Conservation (phyloP, 2,888 invertebrate genomes). For the Heliconius aoede region DNA sequence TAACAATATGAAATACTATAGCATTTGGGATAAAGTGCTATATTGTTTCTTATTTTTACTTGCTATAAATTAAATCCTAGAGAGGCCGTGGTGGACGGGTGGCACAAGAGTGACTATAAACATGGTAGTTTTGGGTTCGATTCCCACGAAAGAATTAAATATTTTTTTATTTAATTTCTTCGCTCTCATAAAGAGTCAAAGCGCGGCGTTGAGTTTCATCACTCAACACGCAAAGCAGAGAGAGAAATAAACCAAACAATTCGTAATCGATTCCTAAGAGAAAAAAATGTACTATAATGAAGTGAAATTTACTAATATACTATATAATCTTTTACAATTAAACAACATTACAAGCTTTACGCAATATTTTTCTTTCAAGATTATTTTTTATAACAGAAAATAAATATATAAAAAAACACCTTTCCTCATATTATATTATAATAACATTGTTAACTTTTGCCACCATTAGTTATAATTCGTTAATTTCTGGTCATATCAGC, state of each 20-base stretch:
- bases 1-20: too few species aligned
- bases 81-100: too few species aligned
- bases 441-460: neutral
- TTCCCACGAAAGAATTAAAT: too few species aligned
- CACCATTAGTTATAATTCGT: constrained; percentile 40
- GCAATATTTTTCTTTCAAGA: neutral
- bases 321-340: neutral
- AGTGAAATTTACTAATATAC: neutral
- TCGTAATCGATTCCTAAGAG: too few species aligned
- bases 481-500: constrained; percentile 48
- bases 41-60: neutral
- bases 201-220: too few species aligned
- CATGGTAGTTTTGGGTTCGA: too few species aligned
- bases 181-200: too few species aligned
- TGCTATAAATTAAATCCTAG: neutral
- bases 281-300: neutral
- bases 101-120: too few species aligned
- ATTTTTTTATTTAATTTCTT: too few species aligned
- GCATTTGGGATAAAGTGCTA: too few species aligned
- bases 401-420: neutral
- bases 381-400: neutral
- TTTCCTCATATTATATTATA: neutral
- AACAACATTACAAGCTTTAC: neutral
- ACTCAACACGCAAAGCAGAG: too few species aligned
- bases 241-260: too few species aligned